Evolutionary conservation across 2,888 invertebrate genomes (phyloP), one percentile per base, ranked within the genome.

Genomic region (Phaedon cochleariae): DNA sequence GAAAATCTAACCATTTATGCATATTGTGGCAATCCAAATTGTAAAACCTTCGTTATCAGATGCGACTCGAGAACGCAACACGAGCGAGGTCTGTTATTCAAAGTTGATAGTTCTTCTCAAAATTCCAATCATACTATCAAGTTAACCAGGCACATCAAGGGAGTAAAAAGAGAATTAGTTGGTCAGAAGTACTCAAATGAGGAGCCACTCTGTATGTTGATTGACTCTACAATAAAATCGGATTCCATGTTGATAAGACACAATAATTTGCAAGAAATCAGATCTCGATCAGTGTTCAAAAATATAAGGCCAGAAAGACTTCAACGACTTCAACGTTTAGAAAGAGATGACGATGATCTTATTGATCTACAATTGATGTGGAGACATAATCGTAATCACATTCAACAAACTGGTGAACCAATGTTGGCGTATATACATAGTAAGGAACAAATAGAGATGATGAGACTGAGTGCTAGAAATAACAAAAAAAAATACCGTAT

Each of bases 341-440:
- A 57, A 45, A 57, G 37, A 37, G 45, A 57, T 57, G 45, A 57
- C 22, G 57, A 57, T 57, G 57, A 57, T 29, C 41, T 57, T 20
- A 57, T 57, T 37, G 57, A 57, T 21, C 45, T 57, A 26, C 57
- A 57, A 45, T 57, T 57, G 45, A 57, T 57, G 21, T 21, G 57
- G 20, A 37, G 57, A 37, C 22, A 57, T 6, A 57, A 57, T 57
- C 57, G 20, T 57, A 10, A 57, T 2, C 45, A 57, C n/a, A 57
- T 41, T 22, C 57, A 57, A 57, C 57, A 57, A 45, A 45, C 57
- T 9, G 57, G 57, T 37, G 57, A 57, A 41, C 57, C 57, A 57
- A 57, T 57, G 57, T 45, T 22, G 6, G 57, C 41, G 5, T 57
- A 41, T 12, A 26, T 52, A 1, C 26, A 52, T 52, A 52, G 52